Base-by-base conservation (phyloP, 1,140 invertebrate genomes). In the Eufriesea mexicana region DNA sequence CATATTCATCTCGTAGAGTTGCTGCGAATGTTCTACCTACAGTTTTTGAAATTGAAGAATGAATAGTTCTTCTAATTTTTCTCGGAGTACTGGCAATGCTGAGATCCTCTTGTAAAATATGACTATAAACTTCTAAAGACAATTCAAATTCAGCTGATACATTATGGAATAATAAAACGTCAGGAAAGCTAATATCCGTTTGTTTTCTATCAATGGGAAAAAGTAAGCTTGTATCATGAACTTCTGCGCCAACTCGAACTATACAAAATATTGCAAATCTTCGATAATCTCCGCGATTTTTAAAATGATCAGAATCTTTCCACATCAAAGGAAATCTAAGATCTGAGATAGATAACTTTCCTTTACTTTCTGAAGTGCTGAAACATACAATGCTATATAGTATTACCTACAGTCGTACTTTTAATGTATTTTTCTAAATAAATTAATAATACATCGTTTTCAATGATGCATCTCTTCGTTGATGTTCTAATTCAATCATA, bases 181-280 rank as follows among this genome's bases (percentile, higher is more conserved):
- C 96, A 71, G 96, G 95, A 92, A 97, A 97, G 55, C 95, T 96
- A 71, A 97, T 95, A 89, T 97, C 96, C 5, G 96, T 97, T 89
- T 96, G 95, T 61, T 95, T 96, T 80, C 96, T 94, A 87, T 97
- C 96, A 0, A 97, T 95, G 61, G 96, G 95, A 82, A 94, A 96
- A 55, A 97, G 93, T 80, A 97, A 94, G 0, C 95, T 94, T 0
- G 96, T 97, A 88, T 97, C 96, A 70, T 96, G 96, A 59, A 97
- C 95, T 90, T 97, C 96, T 1, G 96, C 96, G 2, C 96, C 96
- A 72, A 97, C 94, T 85, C 95, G 95, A 28, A 96, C 94, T 71
- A 97, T 90, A 90, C 96, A 97, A 92, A 97, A 97, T 10, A 97
- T 96, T 7, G 96, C 96, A 91, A 96, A 97, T 79, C 96, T 93